Evolutionary conservation across 2,888 invertebrate genomes (phyloP).

Genomic region (Antheraea assamensis): DNA sequence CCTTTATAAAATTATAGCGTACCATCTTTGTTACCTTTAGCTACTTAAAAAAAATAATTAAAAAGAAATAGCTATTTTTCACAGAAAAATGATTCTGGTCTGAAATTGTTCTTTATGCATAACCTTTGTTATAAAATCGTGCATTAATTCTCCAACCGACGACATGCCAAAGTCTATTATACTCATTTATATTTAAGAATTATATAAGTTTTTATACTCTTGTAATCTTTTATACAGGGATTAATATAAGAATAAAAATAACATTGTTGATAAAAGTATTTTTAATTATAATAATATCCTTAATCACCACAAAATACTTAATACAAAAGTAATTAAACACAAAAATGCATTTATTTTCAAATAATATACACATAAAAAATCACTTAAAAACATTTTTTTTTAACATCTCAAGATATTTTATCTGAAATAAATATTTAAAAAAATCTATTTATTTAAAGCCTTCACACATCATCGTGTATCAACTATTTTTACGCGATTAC

Average conservation of each 20-base stretch:
- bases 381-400: too few species aligned
- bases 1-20: background rate
- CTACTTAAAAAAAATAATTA: background rate
- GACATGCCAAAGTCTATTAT: constrained; percentile 60
- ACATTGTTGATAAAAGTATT: constrained; percentile 26
- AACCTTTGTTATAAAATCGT: constrained; percentile 24
- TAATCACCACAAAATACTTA: background rate
- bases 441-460: background rate
- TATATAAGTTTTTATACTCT: constrained; percentile 38
- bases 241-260: constrained; percentile 44
- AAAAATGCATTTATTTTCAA: background rate
- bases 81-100: background rate
- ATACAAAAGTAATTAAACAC: background rate
- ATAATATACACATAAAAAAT: too few species aligned
- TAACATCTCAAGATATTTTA: too few species aligned
- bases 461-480: background rate
- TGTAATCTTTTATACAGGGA: constrained; percentile 49
- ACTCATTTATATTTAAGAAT: constrained; percentile 40
- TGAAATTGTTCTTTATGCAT: constrained; percentile 1
- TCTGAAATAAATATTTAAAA: background rate
- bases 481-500: background rate
- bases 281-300: constrained; percentile 12
- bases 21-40: background rate
- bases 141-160: constrained; percentile 36
- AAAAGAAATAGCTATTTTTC: background rate